phyloP scores from a whole-genome alignment of 2,797 vertebrate species.

The Moxostoma hubbsi region DNA sequence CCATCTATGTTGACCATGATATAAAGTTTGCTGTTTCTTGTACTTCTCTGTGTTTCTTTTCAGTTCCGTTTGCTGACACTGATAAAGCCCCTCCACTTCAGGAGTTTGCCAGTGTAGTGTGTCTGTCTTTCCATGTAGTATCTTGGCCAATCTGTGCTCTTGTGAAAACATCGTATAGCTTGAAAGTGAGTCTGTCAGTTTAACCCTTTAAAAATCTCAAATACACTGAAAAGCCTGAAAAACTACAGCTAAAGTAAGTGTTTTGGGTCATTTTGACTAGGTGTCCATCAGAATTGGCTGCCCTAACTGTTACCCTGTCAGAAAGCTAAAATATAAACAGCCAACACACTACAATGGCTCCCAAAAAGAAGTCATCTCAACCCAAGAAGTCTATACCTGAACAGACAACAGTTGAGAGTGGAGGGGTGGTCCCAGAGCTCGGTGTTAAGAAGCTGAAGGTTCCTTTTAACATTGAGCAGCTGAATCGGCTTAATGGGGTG shows the following conservation, averaged over 20 bases:
- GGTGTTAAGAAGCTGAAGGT: conserved; percentile 78
- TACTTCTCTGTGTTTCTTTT: conserved; percentile 39
- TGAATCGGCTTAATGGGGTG: conserved; percentile 79
- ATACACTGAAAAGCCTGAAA: no score
- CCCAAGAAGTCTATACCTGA: conserved; percentile 72
- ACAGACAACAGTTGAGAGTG: conserved; percentile 59
- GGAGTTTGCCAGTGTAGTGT: conserved; percentile 14
- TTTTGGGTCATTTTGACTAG: conserved; percentile 1
- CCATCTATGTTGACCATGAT: neutral
- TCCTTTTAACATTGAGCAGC: conserved; percentile 79
- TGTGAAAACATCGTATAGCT: neutral
- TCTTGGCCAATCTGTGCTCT: conserved; percentile 33
- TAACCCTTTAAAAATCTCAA: neutral
- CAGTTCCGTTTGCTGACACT: conserved; percentile 70
- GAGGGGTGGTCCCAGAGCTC: conserved; percentile 73
- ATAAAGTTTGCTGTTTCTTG: conserved; percentile 26
- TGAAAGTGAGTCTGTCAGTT: conserved; percentile 20
- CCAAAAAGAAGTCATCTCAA: conserved; percentile 81
- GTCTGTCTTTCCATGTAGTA: conserved; percentile 27
- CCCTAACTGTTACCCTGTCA: neutral
- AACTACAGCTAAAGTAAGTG: neutral
- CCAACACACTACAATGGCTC: conserved; percentile 70
- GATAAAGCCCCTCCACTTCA: conserved; percentile 30
- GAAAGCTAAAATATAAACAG: neutral
- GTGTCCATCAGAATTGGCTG: neutral